Percentiles rank a stretch among this genome's conserved stretches.
phyloP scores from a whole-genome alignment of 2,113 vertebrate genomes.

The Lota lota region DNA sequence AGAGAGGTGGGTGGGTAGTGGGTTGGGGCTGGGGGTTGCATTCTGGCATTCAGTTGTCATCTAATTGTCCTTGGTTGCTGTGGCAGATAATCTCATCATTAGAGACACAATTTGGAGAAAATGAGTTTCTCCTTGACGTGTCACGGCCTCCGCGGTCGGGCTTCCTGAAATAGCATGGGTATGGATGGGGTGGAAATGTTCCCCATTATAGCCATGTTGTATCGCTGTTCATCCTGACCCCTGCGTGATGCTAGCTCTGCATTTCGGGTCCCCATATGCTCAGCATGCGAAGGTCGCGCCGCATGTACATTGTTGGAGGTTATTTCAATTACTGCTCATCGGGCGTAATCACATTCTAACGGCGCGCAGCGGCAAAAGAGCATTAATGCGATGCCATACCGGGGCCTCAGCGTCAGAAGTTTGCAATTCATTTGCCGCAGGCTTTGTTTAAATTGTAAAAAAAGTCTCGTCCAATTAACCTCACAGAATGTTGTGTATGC shows the following conservation, averaged over 20 bases:
- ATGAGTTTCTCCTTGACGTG: constrained; percentile 41
- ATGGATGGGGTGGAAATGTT: constrained; percentile 7
- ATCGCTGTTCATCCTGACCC: constrained; percentile 38
- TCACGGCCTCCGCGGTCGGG: not conserved
- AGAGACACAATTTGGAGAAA: constrained; percentile 48
- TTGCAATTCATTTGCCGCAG: too few species aligned
- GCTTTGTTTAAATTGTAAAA: too few species aligned
- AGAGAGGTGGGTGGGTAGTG: constrained; percentile 2
- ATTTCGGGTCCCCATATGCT: constrained; percentile 16
- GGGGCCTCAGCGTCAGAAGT: too few species aligned
- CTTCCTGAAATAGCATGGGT: constrained; percentile 26
- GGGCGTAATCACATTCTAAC: constrained; percentile 15
- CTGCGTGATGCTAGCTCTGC: constrained; percentile 24
- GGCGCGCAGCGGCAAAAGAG: too few species aligned
- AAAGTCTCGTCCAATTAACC: too few species aligned
- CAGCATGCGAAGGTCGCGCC: constrained; percentile 20
- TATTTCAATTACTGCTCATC: constrained; percentile 14
- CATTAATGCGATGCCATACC: too few species aligned
- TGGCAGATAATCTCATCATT: constrained; percentile 57
- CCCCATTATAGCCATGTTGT: constrained; percentile 33
- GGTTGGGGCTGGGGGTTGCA: constrained; percentile 10
- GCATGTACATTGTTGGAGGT: constrained; percentile 25
- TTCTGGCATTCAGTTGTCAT: constrained; percentile 50
- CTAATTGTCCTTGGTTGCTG: constrained; percentile 53
- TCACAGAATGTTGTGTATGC: too few species aligned